These are phyloP conservation scores for Cryptophagus acutangulus DNA, from an alignment of 2,888 invertebrate genomes.

Conservation along the genomic window DNA sequence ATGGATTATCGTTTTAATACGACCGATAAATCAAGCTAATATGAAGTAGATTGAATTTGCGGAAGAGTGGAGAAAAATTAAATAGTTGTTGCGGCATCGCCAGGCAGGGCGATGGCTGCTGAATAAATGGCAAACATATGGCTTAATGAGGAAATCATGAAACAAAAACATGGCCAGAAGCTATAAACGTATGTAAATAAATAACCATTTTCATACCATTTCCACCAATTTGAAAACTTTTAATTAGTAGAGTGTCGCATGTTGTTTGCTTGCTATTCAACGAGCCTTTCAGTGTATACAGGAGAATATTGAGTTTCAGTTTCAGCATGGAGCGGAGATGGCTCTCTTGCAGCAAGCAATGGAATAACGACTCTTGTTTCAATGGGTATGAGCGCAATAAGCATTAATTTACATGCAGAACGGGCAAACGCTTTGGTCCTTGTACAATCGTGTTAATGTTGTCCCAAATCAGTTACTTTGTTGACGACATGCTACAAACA, in stretches of 20 bases:
- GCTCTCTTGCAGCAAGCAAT: constrained; percentile 10
- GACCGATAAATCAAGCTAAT: too few relatives aligned
- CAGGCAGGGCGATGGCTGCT: too few relatives aligned
- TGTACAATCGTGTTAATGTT: constrained; percentile 15
- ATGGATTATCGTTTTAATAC: constrained; percentile 4
- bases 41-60: too few relatives aligned
- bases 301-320: constrained; percentile 14
- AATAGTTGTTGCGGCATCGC: too few relatives aligned
- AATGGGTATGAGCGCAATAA: constrained; percentile 13
- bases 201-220: constrained; percentile 4
- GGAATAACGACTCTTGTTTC: constrained; percentile 17
- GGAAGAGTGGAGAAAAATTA: too few relatives aligned
- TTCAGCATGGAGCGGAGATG: constrained; percentile 11
- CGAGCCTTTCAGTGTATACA: constrained; percentile 4
- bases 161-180: too few relatives aligned
- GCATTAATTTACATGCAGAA: constrained; percentile 17
- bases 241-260: constrained; percentile 11
- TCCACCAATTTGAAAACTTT: constrained; percentile 13
- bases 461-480: constrained; percentile 17
- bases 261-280: constrained; percentile 7
- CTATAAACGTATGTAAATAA: constrained; percentile 1
- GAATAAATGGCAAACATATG: too few relatives aligned
- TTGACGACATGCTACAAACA: constrained; percentile 12
- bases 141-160: too few relatives aligned
- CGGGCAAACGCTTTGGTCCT: constrained; percentile 13